phyloP scores from a whole-genome alignment of 2,888 invertebrate species.

The Cephus pygmeus region DNA sequence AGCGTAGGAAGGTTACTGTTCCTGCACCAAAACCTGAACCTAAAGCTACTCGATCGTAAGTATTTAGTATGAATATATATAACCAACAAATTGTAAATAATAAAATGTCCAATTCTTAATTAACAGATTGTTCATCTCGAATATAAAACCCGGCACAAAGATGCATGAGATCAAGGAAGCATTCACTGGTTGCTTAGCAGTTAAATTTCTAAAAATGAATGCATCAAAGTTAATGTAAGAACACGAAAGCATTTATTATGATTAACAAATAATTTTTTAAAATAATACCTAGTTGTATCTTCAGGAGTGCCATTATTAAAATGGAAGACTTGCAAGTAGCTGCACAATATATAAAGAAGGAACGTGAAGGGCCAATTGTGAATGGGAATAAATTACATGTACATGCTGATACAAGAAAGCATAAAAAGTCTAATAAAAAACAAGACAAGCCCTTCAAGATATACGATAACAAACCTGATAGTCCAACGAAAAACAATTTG shows the following conservation, averaged over 20 bases:
- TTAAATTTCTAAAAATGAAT: slow-evolving; percentile 37
- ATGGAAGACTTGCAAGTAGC: slow-evolving; percentile 36
- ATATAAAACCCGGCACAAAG: slow-evolving; percentile 43
- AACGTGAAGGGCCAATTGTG: slow-evolving; percentile 39
- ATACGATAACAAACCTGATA: slow-evolving; percentile 16
- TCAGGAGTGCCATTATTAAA: slow-evolving; percentile 44
- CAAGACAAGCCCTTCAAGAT: slow-evolving; percentile 23
- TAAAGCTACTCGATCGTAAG: slow-evolving; percentile 45
- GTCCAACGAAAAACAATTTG: neutral
- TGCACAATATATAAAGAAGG: slow-evolving; percentile 40
- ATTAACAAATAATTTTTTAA: slow-evolving; percentile 2
- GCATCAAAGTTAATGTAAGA: slow-evolving; percentile 27
- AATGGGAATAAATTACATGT: slow-evolving; percentile 34
- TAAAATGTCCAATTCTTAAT: neutral
- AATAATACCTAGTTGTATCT: slow-evolving; percentile 7
- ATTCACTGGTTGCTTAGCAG: slow-evolving; percentile 41
- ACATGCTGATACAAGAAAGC: slow-evolving; percentile 37
- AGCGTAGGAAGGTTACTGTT: slow-evolving; percentile 36
- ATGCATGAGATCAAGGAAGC: slow-evolving; percentile 40
- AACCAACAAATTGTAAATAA: neutral
- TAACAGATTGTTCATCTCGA: slow-evolving; percentile 46
- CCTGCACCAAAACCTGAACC: slow-evolving; percentile 32
- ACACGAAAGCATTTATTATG: neutral
- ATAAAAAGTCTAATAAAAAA: slow-evolving; percentile 13
- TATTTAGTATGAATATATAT: neutral